A percentile compares a stretch with the other conserved stretches of the same genome.
These are phyloP conservation scores for Mormyrus hasselquistii DNA, from an alignment of 2,797 vertebrate species.

Conservation along the genomic window DNA sequence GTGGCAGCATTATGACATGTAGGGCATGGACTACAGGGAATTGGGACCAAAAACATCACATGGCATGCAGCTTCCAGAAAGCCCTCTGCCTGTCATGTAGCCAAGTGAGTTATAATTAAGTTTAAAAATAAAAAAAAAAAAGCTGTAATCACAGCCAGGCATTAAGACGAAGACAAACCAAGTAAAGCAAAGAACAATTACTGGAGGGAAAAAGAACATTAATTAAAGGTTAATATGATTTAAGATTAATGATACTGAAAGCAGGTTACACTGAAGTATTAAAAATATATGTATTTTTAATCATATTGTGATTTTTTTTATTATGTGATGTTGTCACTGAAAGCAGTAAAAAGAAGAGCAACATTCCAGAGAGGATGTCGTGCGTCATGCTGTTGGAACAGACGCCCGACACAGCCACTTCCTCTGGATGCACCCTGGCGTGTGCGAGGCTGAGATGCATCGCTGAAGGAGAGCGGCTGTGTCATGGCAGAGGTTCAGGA, in stretches of 20 bases:
- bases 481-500: neutral
- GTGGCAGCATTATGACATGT: neutral
- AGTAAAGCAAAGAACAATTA: neutral
- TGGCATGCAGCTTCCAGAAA: neutral
- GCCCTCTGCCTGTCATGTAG: neutral
- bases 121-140: neutral
- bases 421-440: constrained; percentile 46
- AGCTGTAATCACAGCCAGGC: neutral
- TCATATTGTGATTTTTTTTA: neutral
- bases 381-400: constrained; percentile 96
- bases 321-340: neutral
- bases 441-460: constrained; percentile 34
- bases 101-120: neutral
- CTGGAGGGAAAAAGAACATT: neutral
- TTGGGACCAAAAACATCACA: neutral
- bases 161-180: neutral
- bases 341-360: constrained; percentile 31
- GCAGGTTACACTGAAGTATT: neutral
- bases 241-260: neutral
- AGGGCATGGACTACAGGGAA: neutral
- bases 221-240: constrained; percentile 6
- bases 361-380: constrained; percentile 81
- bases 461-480: constrained; percentile 34
- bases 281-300: constrained; percentile 4
- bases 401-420: constrained; percentile 29